Evolutionary conservation across 92 coral and sea anemone genomes (phyloP).

Genomic region (Metridium senile): DNA sequence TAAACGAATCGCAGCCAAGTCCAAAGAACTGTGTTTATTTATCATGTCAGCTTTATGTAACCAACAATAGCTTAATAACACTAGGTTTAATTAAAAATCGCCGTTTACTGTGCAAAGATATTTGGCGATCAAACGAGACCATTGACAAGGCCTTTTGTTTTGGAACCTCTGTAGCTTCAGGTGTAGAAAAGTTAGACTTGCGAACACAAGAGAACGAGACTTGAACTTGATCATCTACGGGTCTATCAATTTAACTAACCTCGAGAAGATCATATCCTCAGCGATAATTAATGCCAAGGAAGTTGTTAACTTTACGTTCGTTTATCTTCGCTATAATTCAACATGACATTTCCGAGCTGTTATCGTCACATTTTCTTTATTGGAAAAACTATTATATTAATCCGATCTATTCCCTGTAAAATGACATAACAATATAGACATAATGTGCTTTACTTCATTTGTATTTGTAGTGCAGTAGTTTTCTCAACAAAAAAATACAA

Average conservation of each 20-base stretch:
- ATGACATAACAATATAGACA: background rate
- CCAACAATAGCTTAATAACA: conserved; percentile 96
- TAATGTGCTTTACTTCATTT: background rate
- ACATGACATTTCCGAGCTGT: conserved; percentile 67
- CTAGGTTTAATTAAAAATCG: conserved; percentile 95
- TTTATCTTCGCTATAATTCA: conserved; percentile 55
- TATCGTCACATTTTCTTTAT: conserved; percentile 67
- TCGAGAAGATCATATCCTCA: background rate
- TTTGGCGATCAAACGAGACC: conserved; percentile 78
- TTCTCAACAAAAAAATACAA: background rate
- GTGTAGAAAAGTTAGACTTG: conserved; percentile 40
- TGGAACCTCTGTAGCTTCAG: conserved; percentile 74
- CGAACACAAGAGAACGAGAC: background rate
- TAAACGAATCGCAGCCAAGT: conserved; percentile 51
- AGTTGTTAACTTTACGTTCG: conserved; percentile 32
- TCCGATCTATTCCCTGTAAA: conserved; percentile 51
- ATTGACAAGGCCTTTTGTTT: conserved; percentile 66
- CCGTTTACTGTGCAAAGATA: conserved; percentile 96
- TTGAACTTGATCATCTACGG: background rate
- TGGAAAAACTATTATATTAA: conserved; percentile 46
- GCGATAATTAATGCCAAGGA: conserved; percentile 24
- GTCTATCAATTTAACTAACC: conserved; percentile 15
- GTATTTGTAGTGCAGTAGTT: background rate
- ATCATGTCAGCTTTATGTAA: conserved; percentile 88
- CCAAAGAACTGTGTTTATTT: conserved; percentile 53